Evolutionary conservation across 2,888 invertebrate genomes (phyloP).

Genomic region (Epistrophe eligans): DNA sequence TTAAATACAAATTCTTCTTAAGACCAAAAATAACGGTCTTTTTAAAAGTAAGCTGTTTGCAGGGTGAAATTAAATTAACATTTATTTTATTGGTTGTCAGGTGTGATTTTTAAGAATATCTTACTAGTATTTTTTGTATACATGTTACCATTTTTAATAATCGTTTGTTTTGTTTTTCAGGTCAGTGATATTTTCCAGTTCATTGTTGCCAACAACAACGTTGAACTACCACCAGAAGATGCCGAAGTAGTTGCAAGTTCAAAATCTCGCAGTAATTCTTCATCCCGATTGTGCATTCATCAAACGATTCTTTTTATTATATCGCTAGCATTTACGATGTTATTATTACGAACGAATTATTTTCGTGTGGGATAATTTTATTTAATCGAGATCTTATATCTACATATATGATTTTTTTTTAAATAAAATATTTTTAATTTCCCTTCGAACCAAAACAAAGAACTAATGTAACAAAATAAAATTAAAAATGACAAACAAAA

Average conservation of each 20-base stretch:
- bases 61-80: too few species aligned
- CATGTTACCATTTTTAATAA: too few species aligned
- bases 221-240: slow-evolving; percentile 83
- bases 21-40: too few species aligned
- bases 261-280: slow-evolving; percentile 83
- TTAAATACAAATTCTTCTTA: too few species aligned
- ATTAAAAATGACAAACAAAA: slow-evolving; percentile 20
- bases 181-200: slow-evolving; percentile 90
- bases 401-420: neutral
- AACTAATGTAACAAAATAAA: slow-evolving; percentile 40
- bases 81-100: too few species aligned
- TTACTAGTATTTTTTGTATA: too few species aligned
- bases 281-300: slow-evolving; percentile 70
- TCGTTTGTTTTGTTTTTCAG: slow-evolving; percentile 84
- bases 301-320: slow-evolving; percentile 52
- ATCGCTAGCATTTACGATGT: slow-evolving; percentile 71
- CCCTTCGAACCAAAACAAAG: slow-evolving; percentile 45
- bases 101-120: too few species aligned
- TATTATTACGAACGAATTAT: slow-evolving; percentile 73
- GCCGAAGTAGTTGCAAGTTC: slow-evolving; percentile 84
- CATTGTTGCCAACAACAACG: slow-evolving; percentile 83
- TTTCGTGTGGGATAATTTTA: slow-evolving; percentile 78
- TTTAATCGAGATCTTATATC: slow-evolving; percentile 18
- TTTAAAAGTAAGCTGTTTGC: too few species aligned
- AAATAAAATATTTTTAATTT: slow-evolving; percentile 43